A percentile compares a stretch with the other conserved stretches of the same genome.
These are phyloP conservation scores for Mayetiola destructor DNA, from an alignment of 2,888 invertebrate genomes.

Conservation along the genomic window DNA sequence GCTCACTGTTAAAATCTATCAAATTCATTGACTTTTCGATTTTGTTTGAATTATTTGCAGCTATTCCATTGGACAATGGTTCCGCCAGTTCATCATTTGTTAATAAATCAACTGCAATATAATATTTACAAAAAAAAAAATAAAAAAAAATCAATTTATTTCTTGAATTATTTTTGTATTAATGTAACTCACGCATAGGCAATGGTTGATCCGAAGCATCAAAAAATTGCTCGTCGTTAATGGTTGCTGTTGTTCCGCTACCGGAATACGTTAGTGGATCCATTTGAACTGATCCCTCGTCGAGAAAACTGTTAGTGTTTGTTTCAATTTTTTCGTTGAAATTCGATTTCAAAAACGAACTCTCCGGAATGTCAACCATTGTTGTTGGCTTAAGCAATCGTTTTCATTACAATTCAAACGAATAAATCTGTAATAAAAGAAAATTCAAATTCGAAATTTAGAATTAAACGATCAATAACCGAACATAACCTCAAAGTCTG, in stretches of 20 bases:
- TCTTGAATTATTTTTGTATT: too few species aligned
- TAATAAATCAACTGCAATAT: too few species aligned
- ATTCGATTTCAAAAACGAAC: background rate
- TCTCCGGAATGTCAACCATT: slow-evolving; percentile 10
- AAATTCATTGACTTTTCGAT: too few species aligned
- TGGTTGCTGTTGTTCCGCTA: background rate
- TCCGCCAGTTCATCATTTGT: background rate
- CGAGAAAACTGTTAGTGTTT: background rate
- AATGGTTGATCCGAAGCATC: background rate
- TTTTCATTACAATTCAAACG: background rate
- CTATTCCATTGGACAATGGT: background rate
- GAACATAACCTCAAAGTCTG: background rate
- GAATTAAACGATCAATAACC: background rate
- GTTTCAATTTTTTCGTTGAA: slow-evolving; percentile 1
- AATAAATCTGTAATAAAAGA: background rate
- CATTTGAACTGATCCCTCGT: background rate
- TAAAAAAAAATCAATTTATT: too few species aligned
- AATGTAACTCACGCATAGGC: background rate
- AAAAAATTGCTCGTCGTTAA: background rate
- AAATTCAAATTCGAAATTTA: background rate
- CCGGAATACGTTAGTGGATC: slow-evolving; percentile 2
- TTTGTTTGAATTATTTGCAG: background rate
- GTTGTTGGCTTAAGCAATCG: background rate
- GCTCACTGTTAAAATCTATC: too few species aligned
- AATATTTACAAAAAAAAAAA: too few species aligned